Base-by-base conservation (phyloP, 2,888 invertebrate species). In the Seira sanloemensis region DNA sequence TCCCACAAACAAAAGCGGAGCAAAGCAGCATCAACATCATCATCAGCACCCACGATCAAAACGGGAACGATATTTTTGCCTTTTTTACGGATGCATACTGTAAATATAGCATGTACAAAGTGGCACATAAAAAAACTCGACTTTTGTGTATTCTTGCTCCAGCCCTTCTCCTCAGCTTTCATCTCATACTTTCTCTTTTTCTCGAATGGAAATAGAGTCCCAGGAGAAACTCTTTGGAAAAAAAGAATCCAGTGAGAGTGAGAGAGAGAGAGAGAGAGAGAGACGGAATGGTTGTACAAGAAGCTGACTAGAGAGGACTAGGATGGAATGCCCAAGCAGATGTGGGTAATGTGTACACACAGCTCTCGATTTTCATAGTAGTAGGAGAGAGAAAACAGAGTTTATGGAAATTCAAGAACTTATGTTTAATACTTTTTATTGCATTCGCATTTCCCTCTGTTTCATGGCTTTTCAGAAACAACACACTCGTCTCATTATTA, bases 211-310 rank as follows among this genome's bases (percentile, higher is more conserved):
- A 26, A 68, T 50, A 27, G 24, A 66, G 66, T 82, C 81, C 76
- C 81, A 76, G 71, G 81, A 82, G 81, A 76, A 82, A 82, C 71
- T 62, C 76, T 7, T 16, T 9, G n/a, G 21, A 5, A 73, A 67
- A 62, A 37, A 66, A 79, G 67, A 54, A 66, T 79, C 74, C 72
- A n/a, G 72, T 54, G 72, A 24, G 54, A 26, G 27, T 16, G 71
- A 71, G 65, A 62, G 65, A 62, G 65, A 62, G 65, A 62, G 18
- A 67, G 67, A 67, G 67, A 67, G 67, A 21, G 67, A 18, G 18
- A 67, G 25, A 25, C 23, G 21, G 50, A 18, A 7, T 24, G 67
- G 23, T 12, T n/a, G n/a, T n/a, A n/a, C n/a, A n/a, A n/a, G n/a
- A n/a, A n/a, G 23, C 24, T 2, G 19, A 19, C 62, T 18, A 37